A percentile compares a stretch with the other conserved stretches of the same genome.
These are phyloP conservation scores for Nasonia giraulti DNA, from an alignment of 1,140 invertebrate species.

Conservation along the genomic window DNA sequence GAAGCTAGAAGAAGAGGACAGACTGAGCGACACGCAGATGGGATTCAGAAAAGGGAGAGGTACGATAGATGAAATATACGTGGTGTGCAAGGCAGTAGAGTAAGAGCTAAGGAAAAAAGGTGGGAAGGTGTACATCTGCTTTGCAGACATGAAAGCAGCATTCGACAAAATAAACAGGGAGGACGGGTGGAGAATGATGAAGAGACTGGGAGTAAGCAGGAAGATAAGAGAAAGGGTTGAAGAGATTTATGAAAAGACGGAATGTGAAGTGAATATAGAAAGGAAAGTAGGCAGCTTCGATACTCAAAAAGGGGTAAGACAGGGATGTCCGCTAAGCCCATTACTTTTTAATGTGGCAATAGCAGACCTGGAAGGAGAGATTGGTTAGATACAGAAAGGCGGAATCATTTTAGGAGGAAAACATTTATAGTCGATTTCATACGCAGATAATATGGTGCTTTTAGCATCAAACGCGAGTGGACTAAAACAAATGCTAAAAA, in stretches of 20 bases:
- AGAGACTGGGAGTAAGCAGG: background rate
- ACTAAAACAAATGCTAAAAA: too few relatives aligned
- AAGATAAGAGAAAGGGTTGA: background rate
- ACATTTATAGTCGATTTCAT: background rate
- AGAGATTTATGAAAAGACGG: background rate
- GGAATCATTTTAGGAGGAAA: background rate
- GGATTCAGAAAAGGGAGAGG: background rate
- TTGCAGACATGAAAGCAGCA: background rate
- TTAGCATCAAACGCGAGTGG: too few relatives aligned
- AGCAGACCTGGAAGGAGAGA: background rate
- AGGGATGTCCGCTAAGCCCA: background rate
- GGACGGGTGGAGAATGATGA: background rate
- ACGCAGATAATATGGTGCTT: too few relatives aligned
- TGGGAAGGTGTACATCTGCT: background rate
- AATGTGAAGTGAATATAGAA: background rate
- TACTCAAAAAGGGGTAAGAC: background rate
- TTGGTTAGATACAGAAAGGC: too few relatives aligned
- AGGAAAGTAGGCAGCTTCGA: background rate
- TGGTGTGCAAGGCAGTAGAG: too few relatives aligned
- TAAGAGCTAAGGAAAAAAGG: background rate
- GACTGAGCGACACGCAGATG: background rate
- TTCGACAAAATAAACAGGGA: background rate
- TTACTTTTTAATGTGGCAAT: background rate
- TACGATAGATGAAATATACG: background rate
- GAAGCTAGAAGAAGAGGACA: background rate